Percentiles rank a stretch among this genome's conserved stretches.
phyloP scores from a whole-genome alignment of 2,797 vertebrate genomes.

The Alauda arvensis region DNA sequence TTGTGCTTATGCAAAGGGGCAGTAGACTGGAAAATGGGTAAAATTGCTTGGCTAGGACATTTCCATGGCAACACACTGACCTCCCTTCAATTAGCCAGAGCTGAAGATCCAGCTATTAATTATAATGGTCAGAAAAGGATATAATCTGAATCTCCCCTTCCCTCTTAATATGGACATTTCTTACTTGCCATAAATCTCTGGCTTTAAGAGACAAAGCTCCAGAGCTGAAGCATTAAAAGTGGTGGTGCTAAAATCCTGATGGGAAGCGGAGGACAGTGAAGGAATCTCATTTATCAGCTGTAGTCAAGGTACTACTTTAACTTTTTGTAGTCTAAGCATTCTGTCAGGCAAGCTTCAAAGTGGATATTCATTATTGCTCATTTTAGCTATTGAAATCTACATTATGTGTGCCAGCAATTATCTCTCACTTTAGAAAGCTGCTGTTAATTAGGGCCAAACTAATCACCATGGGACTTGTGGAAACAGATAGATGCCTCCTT shows the following conservation, averaged over 20 bases:
- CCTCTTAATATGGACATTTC: slow-evolving; percentile 71
- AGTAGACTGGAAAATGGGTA: slow-evolving; percentile 80
- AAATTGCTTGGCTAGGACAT: slow-evolving; percentile 77
- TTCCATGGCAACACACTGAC: slow-evolving; percentile 77
- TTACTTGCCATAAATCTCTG: slow-evolving; percentile 70
- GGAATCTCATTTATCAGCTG: slow-evolving; percentile 64
- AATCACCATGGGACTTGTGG: slow-evolving; percentile 55
- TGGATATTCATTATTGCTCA: slow-evolving; percentile 69
- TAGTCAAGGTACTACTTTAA: slow-evolving; percentile 62
- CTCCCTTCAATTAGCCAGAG: slow-evolving; percentile 74
- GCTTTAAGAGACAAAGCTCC: slow-evolving; percentile 60
- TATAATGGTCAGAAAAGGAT: slow-evolving; percentile 74
- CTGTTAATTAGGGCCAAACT: slow-evolving; percentile 71
- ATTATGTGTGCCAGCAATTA: slow-evolving; percentile 73
- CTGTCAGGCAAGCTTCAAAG: slow-evolving; percentile 65
- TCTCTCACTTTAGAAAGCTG: slow-evolving; percentile 66
- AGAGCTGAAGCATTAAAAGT: slow-evolving; percentile 54
- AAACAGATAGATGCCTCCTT: slow-evolving; percentile 69
- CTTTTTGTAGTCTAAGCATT: slow-evolving; percentile 72
- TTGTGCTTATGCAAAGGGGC: slow-evolving; percentile 70
- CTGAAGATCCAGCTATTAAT: slow-evolving; percentile 80
- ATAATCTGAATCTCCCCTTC: slow-evolving; percentile 67
- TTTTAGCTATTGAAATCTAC: slow-evolving; percentile 66
- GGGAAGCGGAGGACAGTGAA: slow-evolving; percentile 47
- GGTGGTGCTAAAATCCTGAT: slow-evolving; percentile 58